Conservation (phyloP, 2,797 vertebrate genomes). For the Oryzias sinensis region DNA sequence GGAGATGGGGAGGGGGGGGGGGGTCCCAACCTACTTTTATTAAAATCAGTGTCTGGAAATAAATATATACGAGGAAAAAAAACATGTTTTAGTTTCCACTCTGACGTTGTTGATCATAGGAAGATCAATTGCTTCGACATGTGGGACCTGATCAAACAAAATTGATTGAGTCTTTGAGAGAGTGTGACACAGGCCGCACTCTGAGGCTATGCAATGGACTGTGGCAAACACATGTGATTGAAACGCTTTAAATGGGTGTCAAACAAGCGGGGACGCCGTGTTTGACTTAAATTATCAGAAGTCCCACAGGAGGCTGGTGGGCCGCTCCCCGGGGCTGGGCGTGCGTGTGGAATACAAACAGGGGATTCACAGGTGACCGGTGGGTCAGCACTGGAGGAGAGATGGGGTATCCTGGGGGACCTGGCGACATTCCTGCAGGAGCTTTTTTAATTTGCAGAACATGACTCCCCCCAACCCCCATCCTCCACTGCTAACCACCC, state of each 20-base stretch:
- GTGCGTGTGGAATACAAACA: conserved; percentile 72
- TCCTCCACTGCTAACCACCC: neutral
- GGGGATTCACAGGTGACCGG: conserved; percentile 70
- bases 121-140: conserved; percentile 63
- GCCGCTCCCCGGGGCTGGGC: conserved; percentile 59
- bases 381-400: conserved; percentile 60
- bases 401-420: conserved; percentile 58
- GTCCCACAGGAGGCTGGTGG: conserved; percentile 65
- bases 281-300: conserved; percentile 78
- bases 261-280: conserved; percentile 75
- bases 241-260: conserved; percentile 76
- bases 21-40: conserved; percentile 23
- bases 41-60: conserved; percentile 5
- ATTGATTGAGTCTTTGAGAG: conserved; percentile 64
- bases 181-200: conserved; percentile 49
- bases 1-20: conserved; percentile 30
- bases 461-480: conserved; percentile 18
- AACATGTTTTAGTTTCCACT: conserved; percentile 29
- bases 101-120: conserved; percentile 27
- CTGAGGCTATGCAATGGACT: conserved; percentile 53
- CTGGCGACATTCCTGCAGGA: conserved; percentile 66
- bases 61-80: conserved; percentile 11
- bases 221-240: conserved; percentile 72
- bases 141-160: conserved; percentile 60
- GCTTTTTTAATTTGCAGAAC: conserved; percentile 70